Percentiles rank a stretch among this genome's conserved stretches.
phyloP scores from a whole-genome alignment of 2,113 vertebrate genomes.

The Phylloscopus trochilus region DNA sequence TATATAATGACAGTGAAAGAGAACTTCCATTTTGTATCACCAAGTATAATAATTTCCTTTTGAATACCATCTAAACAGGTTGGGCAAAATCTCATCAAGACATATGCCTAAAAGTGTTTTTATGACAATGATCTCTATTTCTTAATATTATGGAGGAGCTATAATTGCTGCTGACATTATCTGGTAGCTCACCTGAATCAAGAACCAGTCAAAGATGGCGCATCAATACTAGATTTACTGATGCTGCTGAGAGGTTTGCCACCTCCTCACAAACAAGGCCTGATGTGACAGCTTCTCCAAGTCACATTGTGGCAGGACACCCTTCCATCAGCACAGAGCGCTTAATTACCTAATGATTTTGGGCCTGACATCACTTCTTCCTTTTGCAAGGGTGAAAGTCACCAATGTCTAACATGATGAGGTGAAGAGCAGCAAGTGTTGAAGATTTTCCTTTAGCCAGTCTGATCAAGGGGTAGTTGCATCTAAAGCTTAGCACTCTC shows the following conservation, averaged over 20 bases:
- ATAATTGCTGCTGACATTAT: background rate
- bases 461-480: background rate
- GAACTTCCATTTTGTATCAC: background rate
- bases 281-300: background rate
- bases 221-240: background rate
- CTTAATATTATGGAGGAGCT: background rate
- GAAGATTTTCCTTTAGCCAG: background rate
- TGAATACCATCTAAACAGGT: background rate
- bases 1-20: background rate
- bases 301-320: rapidly evolving
- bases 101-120: background rate
- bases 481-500: background rate
- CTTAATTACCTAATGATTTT: background rate
- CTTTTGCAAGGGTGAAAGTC: background rate
- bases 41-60: background rate
- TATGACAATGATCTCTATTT: background rate
- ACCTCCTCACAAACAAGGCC: background rate
- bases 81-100: background rate
- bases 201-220: background rate
- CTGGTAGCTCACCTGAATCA: background rate
- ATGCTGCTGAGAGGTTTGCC: background rate
- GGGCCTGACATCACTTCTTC: background rate
- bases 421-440: background rate
- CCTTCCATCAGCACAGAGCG: background rate
- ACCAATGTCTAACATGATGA: background rate